A percentile compares a stretch with the other conserved stretches of the same genome.
These are phyloP conservation scores for Xiphophorus couchianus DNA, from an alignment of 2,113 vertebrate species.

Conservation along the genomic window DNA sequence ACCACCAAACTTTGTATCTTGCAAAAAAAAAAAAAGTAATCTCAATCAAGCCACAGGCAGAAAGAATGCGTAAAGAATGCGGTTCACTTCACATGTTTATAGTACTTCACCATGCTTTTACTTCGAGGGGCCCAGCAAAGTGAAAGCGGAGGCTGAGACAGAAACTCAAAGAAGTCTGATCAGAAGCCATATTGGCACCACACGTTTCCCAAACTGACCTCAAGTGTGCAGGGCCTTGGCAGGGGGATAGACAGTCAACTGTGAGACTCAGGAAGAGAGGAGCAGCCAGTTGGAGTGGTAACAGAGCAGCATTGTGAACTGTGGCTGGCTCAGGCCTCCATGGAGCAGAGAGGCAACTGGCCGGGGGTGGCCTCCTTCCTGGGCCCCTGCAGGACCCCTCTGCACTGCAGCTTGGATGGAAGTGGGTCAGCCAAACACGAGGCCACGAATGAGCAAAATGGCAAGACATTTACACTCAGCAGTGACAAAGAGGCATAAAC, in stretches of 20 bases:
- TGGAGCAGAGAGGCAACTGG: constrained; percentile 45
- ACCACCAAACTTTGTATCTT: not conserved
- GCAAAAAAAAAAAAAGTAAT: not conserved
- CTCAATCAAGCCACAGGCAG: constrained; percentile 24
- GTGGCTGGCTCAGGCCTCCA: constrained; percentile 60
- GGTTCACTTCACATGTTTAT: constrained; percentile 60
- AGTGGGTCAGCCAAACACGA: constrained; percentile 73
- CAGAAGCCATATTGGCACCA: constrained; percentile 41
- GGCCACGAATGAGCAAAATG: constrained; percentile 28
- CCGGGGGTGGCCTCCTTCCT: constrained; percentile 63
- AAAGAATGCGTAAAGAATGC: constrained; percentile 48
- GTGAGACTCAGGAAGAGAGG: constrained; percentile 37
- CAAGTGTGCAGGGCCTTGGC: constrained; percentile 50
- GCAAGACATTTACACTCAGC: constrained; percentile 30
- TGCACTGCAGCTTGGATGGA: constrained; percentile 53
- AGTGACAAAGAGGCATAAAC: constrained; percentile 46
- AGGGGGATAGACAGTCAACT: constrained; percentile 32
- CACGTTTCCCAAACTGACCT: constrained; percentile 42
- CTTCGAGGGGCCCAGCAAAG: constrained; percentile 37
- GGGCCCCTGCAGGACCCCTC: constrained; percentile 59
- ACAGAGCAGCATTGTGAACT: constrained; percentile 72
- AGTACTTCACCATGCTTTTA: constrained; percentile 33
- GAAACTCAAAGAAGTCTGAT: constrained; percentile 39
- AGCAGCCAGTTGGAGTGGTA: constrained; percentile 63
- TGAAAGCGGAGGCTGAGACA: constrained; percentile 25